Percentiles rank a stretch among this genome's conserved stretches.
Conservation (phyloP, 2,888 invertebrate species). For the Lasius platythorax region DNA sequence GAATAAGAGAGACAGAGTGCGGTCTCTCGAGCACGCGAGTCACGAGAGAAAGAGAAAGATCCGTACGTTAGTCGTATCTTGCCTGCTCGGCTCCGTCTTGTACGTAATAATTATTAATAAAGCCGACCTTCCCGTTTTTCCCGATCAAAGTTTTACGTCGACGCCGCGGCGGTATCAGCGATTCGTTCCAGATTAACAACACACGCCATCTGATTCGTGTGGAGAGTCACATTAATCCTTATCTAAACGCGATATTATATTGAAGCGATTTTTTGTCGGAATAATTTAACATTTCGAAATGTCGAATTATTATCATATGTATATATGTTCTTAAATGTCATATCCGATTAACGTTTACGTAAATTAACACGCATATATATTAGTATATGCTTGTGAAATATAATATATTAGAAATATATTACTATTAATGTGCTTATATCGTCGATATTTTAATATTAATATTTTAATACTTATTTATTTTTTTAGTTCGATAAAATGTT, state of each 20-base stretch:
- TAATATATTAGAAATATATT: not conserved
- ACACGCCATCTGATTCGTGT: conserved; percentile 12
- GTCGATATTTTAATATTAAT: not conserved
- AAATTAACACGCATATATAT: not conserved
- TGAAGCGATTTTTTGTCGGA: not conserved
- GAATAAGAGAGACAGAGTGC: conserved; percentile 47
- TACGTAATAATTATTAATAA: conserved; percentile 59
- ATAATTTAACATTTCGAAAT: conserved; percentile 2
- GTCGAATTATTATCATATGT: not conserved
- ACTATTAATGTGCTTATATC: not conserved
- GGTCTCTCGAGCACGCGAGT: conserved; percentile 65
- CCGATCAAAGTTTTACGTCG: conserved; percentile 34
- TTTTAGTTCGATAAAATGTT: not conserved
- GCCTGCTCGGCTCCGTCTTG: not conserved
- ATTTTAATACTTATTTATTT: not conserved
- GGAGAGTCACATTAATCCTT: conserved; percentile 1
- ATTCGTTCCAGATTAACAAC: conserved; percentile 35
- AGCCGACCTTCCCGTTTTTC: conserved; percentile 30
- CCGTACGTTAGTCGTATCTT: conserved; percentile 50
- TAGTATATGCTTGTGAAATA: not conserved
- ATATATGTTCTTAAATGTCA: not conserved
- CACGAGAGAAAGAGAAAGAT: conserved; percentile 58
- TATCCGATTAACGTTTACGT: not conserved
- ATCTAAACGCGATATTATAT: not conserved
- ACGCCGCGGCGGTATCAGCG: conserved; percentile 1